Base-by-base conservation (phyloP, 2,797 vertebrate genomes). In the Enteromius radiatus region DNA sequence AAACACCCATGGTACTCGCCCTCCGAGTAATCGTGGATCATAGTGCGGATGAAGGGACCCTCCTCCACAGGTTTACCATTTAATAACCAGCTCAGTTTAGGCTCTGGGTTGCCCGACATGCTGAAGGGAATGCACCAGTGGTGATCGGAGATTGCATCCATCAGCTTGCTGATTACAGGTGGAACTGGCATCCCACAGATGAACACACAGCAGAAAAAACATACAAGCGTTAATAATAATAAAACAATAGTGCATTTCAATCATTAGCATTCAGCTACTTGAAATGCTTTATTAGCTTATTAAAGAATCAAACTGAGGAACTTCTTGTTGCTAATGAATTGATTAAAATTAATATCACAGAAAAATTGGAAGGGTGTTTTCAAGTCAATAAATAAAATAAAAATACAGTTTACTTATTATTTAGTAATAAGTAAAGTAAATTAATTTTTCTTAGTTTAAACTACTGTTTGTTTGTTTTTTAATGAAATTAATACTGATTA, bases 121-220 rank as follows among this genome's bases (percentile, higher is more conserved):
- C 97, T 99, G 95, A 99, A 99, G 79, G 98, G 98, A 91, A 99
- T 99, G 92, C 98, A 99, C 98, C 98, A 99, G 90, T 98, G 96
- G 91, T 99, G 98, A 92, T 99, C 97, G 26, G 95, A 84, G 75
- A 97, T 95, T 19, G 97, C 97, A 84, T 96, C 95, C 87, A 96
- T 96, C 88, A 99, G 95, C 90, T 97, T 97, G 1, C 94, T 97
- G 91, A 99, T 99, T 90, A 93, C 96, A 82, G 98, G 98, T 84
- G 96, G 91, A 94, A 98, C 98, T 99, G 90, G 73, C 0, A 31
- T 7, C 9, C 64, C 56, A 75, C 47, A 74, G 26, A 63, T 31
- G 49, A 21, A 33, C 6, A 74, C 56, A 28, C 23, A n/a, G 31
- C 19, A n/a, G 14, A 15, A 75, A 56, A 8, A 26, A 31, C 26